A percentile compares a stretch with the other conserved stretches of the same genome.
Conservation (phyloP, 2,113 vertebrate genomes). For the Delphinus delphis region DNA sequence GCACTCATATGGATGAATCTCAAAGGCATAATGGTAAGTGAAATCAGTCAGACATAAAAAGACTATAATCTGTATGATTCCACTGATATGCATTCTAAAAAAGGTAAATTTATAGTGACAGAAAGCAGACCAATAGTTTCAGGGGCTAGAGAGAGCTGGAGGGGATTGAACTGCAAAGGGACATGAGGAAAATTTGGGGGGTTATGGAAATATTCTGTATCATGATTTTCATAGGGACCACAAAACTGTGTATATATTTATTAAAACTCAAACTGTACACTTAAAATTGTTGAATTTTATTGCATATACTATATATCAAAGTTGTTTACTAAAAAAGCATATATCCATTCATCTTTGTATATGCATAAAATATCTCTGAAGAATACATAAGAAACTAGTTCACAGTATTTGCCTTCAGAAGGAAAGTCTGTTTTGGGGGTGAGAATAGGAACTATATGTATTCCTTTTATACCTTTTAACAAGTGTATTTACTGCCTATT, state of each 20-base stretch:
- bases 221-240: background rate
- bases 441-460: background rate
- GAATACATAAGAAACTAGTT: background rate
- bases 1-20: background rate
- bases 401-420: background rate
- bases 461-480: background rate
- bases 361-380: background rate
- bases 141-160: background rate
- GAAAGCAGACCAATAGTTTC: background rate
- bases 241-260: background rate
- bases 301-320: background rate
- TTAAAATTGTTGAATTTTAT: background rate
- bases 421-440: background rate
- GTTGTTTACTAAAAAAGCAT: background rate
- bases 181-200: background rate
- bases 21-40: background rate
- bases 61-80: background rate
- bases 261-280: background rate
- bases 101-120: background rate
- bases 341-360: background rate
- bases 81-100: background rate
- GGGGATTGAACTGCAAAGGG: background rate
- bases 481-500: background rate
- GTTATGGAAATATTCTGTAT: background rate
- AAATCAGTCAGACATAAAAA: slow-evolving; percentile 29